Conservation (phyloP, 2,797 vertebrate genomes). For the Taenioides sp. region DNA sequence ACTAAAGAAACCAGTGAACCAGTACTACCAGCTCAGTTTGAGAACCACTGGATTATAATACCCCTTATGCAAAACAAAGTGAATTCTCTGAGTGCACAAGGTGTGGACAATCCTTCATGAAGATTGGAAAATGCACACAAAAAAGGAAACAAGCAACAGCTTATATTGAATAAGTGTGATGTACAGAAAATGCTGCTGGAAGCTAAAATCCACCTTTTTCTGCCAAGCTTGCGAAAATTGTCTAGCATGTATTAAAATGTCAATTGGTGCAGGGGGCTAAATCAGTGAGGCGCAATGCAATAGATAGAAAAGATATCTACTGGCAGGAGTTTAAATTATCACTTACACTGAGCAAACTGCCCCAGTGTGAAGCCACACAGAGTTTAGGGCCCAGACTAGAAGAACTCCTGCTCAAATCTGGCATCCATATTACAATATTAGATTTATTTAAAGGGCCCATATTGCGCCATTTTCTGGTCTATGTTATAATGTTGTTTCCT, state of each 20-base stretch:
- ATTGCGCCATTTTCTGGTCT: too few species aligned
- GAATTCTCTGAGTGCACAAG: too few species aligned
- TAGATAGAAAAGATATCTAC: constrained; percentile 11
- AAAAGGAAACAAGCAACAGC: too few species aligned
- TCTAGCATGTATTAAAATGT: constrained; percentile 1
- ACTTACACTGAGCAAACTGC: background rate
- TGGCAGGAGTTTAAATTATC: constrained; percentile 6
- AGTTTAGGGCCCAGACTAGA: background rate
- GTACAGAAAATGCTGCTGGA: background rate
- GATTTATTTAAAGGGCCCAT: too few species aligned
- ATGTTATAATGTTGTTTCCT: too few species aligned
- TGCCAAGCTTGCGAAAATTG: constrained; percentile 4
- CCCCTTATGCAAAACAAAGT: too few species aligned
- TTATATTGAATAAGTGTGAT: background rate
- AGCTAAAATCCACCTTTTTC: background rate
- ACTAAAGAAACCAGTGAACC: too few species aligned
- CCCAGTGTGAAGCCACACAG: background rate
- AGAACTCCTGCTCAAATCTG: background rate
- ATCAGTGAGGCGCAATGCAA: background rate
- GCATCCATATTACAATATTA: too few species aligned
- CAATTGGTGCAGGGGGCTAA: constrained; percentile 5
- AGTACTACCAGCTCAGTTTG: too few species aligned
- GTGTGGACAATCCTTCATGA: too few species aligned
- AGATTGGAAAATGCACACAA: too few species aligned
- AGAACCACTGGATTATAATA: too few species aligned